Base-by-base conservation (phyloP, 2,113 vertebrate genomes). In the Seriola dumerili region DNA sequence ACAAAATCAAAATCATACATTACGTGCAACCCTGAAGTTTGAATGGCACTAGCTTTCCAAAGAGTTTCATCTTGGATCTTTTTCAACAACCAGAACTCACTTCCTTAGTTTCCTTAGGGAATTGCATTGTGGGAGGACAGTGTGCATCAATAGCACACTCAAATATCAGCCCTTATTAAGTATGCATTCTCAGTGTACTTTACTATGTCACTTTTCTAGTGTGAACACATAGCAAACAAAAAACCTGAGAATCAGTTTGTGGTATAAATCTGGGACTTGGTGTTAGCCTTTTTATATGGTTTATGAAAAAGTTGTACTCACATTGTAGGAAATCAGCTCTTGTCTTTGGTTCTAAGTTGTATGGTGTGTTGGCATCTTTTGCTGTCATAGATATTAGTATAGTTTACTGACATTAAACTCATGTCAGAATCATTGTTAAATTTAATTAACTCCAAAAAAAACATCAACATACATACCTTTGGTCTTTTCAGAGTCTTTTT, bases 291-390 rank as follows among this genome's bases (percentile, higher is more conserved):
- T 1, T 64, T 9, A 10, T 44, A 14, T 17, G 11, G 6, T 46
- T 36, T 2, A 50, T 50, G 0, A 29, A 66, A 57, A 4, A 1
- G 48, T 10, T 46, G 7, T 36, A 85, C 95, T 95, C 85, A 96
- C 95, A 93, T 1, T 94, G 93, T 38, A 94, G 70, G 52, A 95
- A 95, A 25, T 95, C 93, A 0, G 70, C 85, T 90, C 95, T 93
- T 0, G 73, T 92, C 89, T 87, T 94, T 0, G 92, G 94, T 38
- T 95, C 91, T 0, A 72, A 12, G 78, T 69, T 70, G 78, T 52
- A 70, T 0, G 69, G 16, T n/a, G 63, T 11, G 19, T 88, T 72
- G 0, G 13, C 0, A 2, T 89, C 76, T 57, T 78, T 87, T 12
- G 17, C 87, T 88, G 74, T 61, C 46, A 12, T 46, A 14, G n/a